Evolutionary conservation across 2,113 vertebrate species (phyloP).

Genomic region (Myrmophylax atrothorax): DNA sequence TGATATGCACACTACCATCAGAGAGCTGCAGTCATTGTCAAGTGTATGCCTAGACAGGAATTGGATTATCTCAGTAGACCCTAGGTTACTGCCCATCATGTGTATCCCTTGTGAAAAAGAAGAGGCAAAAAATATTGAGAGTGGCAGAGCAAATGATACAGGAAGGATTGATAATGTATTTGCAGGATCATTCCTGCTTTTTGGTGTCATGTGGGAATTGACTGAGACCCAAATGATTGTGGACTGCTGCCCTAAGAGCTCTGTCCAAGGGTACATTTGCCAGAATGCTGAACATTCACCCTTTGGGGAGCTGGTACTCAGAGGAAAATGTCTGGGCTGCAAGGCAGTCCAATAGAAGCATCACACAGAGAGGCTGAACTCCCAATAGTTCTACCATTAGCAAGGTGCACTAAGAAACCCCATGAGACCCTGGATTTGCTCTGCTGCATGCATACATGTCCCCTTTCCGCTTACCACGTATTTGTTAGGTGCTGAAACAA

Average conservation of each 20-base stretch:
- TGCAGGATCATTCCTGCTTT: background rate
- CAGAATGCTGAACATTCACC: background rate
- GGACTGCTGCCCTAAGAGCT: background rate
- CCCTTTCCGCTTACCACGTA: background rate
- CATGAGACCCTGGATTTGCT: background rate
- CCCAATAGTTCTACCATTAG: background rate
- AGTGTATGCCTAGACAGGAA: background rate
- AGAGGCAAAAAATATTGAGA: background rate
- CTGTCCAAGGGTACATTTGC: background rate
- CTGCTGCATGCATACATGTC: rapidly evolving
- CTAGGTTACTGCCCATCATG: background rate
- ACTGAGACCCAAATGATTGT: background rate
- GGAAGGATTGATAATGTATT: background rate
- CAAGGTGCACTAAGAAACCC: background rate
- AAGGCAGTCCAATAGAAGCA: background rate
- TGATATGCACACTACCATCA: background rate
- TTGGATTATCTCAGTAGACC: background rate
- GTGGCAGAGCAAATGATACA: background rate
- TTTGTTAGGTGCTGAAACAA: background rate
- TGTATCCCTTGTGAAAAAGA: background rate
- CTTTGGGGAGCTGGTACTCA: background rate
- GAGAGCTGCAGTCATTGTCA: background rate
- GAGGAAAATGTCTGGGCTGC: background rate
- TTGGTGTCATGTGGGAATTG: background rate
- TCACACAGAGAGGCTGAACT: background rate